phyloP scores from a whole-genome alignment of 2,113 vertebrate genomes.

The Pseudonaja textilis region DNA sequence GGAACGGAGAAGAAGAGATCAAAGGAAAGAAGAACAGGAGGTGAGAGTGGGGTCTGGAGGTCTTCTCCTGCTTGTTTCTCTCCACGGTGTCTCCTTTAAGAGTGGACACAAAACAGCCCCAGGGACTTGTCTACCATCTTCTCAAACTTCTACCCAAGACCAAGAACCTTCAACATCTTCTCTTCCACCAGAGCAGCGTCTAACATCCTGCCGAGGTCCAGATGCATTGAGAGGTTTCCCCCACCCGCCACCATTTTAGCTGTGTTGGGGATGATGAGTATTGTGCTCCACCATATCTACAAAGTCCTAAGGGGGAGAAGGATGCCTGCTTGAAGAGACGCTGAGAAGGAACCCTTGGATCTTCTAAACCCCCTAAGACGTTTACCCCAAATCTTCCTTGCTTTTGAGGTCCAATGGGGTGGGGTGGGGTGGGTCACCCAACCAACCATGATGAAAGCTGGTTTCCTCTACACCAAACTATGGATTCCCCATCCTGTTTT shows the following conservation, averaged over 20 bases:
- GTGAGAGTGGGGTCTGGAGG: constrained; percentile 35
- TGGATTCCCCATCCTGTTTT: neutral
- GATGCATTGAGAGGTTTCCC: neutral
- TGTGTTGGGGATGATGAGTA: neutral
- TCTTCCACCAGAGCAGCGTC: neutral
- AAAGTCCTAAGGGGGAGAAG: neutral
- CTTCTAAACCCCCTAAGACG: neutral
- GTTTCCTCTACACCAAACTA: neutral
- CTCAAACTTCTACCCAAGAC: neutral
- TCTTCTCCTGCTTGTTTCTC: too few relatives aligned
- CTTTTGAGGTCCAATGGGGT: neutral
- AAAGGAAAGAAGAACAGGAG: constrained; percentile 45
- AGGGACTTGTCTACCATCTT: constrained; percentile 6
- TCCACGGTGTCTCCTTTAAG: too few relatives aligned
- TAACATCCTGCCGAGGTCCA: neutral
- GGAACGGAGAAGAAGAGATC: neutral
- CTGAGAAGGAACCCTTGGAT: neutral
- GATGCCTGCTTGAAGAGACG: neutral
- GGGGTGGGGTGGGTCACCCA: neutral
- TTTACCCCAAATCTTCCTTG: neutral
- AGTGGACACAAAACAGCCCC: constrained; percentile 42
- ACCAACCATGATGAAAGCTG: neutral
- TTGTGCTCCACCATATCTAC: neutral
- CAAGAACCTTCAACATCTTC: neutral
- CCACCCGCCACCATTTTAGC: neutral